These are phyloP conservation scores for Colinus virginianus DNA, from an alignment of 2,113 vertebrate species.

Conservation along the genomic window DNA sequence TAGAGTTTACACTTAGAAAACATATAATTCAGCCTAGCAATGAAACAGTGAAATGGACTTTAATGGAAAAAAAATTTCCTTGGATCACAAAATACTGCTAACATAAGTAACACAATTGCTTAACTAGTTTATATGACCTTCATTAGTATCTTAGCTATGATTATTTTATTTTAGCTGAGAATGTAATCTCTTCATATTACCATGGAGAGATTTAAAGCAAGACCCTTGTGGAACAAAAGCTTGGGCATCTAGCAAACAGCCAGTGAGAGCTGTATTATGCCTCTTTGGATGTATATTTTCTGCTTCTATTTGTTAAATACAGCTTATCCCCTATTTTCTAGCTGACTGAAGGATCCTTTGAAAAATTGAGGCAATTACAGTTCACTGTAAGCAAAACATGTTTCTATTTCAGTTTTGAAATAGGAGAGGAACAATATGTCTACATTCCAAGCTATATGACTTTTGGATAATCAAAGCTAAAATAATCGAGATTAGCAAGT, in stretches of 20 bases:
- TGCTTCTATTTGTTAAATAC: conserved; percentile 6
- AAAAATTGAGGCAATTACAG: conserved; percentile 15
- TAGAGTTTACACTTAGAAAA: not conserved
- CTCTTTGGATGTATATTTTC: not conserved
- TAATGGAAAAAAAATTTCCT: not conserved
- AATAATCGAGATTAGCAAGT: not conserved
- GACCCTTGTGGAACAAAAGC: not conserved
- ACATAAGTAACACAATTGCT: not conserved
- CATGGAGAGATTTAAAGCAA: not conserved
- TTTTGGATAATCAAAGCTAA: not conserved
- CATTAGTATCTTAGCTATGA: not conserved
- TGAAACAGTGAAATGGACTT: not conserved
- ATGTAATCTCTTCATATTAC: not conserved
- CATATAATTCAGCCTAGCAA: not conserved
- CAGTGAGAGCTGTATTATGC: not conserved
- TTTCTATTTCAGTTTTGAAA: conserved; percentile 20
- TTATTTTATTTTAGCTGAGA: not conserved
- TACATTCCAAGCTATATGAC: not conserved
- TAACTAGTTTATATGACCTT: not conserved
- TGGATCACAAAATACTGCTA: not conserved
- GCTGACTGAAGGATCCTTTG: conserved; percentile 16
- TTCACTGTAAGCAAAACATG: not conserved
- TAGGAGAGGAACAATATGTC: not conserved
- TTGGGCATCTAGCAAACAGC: not conserved
- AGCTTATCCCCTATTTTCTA: not conserved